Base-by-base conservation (phyloP, 2,797 vertebrate species). In the Petrocephalus sullivani region DNA sequence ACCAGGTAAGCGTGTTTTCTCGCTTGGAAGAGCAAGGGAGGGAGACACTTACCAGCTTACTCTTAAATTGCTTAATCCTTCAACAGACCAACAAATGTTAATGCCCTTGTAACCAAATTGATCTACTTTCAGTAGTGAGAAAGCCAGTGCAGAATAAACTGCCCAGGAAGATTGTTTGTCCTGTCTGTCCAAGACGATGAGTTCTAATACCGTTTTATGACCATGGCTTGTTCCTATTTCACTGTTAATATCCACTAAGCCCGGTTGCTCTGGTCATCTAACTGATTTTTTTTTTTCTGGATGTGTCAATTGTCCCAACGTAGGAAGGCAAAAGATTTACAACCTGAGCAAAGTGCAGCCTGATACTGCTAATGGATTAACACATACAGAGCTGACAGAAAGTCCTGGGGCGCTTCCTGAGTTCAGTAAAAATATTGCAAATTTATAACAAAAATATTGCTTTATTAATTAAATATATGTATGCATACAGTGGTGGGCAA, bases 41-140 rank as follows among this genome's bases (percentile, higher is more conserved):
- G 57, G 86, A 95, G 95, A 95, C 93, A 94, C 95, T 95, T 96
- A 95, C 93, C n/a, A 81, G 85, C 92, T 91, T 49, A 86, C 91
- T 95, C 95, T 95, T 94, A 95, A 96, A 95, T 95, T 93, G 94
- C 94, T 95, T 96, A 94, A 95, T 92, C 87, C 89, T 91, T 89
- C 88, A 87, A 89, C 87, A 90, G 92, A 91, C 92, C 89, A 90
- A 93, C 89, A 95, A 93, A 94, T 92, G 94, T 93, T 94, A 93
- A 94, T 95, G 94, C 93, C 93, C 92, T 94, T 94, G 92, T 91
- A 94, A 95, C 95, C 94, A 94, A 91, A 92, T 91, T 95, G 94
- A 95, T 94, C 92, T 92, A 88, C 92, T 94, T 95, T 91, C 93
- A 87, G 86, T 87, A 90, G 91, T 85, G 90, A 90, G 88, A 91